phyloP scores from a whole-genome alignment of 2,888 invertebrate genomes.

The Nephrocerus scutellatus region DNA sequence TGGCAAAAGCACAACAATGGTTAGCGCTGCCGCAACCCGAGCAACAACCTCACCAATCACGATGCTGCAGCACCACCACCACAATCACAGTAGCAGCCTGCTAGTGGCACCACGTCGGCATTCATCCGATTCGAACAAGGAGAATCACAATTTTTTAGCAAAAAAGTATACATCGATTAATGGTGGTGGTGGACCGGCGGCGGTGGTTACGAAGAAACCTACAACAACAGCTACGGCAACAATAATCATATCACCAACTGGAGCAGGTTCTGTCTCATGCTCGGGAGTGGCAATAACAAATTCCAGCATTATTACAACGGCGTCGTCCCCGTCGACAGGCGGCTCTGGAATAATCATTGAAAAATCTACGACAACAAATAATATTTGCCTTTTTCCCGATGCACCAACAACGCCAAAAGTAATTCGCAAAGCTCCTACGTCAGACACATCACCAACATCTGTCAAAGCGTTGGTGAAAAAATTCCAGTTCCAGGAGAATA shows the following conservation, averaged over 20 bases:
- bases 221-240: conserved; percentile 28
- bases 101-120: conserved; percentile 30
- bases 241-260: conserved; percentile 28
- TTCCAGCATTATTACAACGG: conserved; percentile 1
- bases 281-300: neutral
- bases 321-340: conserved; percentile 9
- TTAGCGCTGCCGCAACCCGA: conserved; percentile 11
- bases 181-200: conserved; percentile 20
- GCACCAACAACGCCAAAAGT: conserved; percentile 63
- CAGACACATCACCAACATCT: conserved; percentile 50
- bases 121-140: conserved; percentile 42
- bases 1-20: conserved; percentile 13
- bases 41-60: conserved; percentile 26
- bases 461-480: conserved; percentile 47
- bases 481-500: conserved; percentile 40
- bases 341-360: too few species aligned
- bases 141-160: conserved; percentile 41
- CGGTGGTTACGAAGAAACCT: conserved; percentile 12
- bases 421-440: conserved; percentile 55
- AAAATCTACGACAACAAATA: too few species aligned
- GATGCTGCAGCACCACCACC: conserved; percentile 24
- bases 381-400: conserved; percentile 55
- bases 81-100: conserved; percentile 31
- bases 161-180: conserved; percentile 32
- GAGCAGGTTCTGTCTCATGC: neutral